Evolutionary conservation across 2,888 invertebrate genomes (phyloP).

Genomic region (Hypsopygia costalis): DNA sequence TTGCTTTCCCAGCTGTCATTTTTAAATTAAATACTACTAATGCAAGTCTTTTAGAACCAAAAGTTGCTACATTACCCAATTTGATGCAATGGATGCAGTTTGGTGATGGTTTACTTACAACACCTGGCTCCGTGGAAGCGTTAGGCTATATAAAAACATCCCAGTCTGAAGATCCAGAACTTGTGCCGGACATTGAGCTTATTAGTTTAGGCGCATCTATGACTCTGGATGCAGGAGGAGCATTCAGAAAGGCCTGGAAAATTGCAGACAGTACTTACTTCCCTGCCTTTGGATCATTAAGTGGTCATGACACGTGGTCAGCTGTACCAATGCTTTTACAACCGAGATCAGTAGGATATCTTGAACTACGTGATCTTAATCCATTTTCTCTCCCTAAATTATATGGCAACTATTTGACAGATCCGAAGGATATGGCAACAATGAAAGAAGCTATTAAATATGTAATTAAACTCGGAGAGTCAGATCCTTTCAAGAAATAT

Average conservation of each 20-base stretch:
- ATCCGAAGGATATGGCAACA: slow-evolving; percentile 82
- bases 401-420: slow-evolving; percentile 88
- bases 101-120: slow-evolving; percentile 78
- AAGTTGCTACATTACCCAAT: slow-evolving; percentile 61
- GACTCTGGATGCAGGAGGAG: slow-evolving; percentile 79
- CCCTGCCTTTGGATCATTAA: slow-evolving; percentile 77
- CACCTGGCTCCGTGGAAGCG: slow-evolving; percentile 84
- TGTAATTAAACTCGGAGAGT: slow-evolving; percentile 78
- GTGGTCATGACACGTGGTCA: slow-evolving; percentile 80
- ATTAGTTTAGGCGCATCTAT: slow-evolving; percentile 83
- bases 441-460: slow-evolving; percentile 82
- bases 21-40: slow-evolving; percentile 66
- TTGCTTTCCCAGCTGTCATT: slow-evolving; percentile 75
- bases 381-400: slow-evolving; percentile 88
- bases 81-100: slow-evolving; percentile 67
- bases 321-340: slow-evolving; percentile 86
- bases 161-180: slow-evolving; percentile 71
- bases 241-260: slow-evolving; percentile 76
- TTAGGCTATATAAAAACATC: slow-evolving; percentile 83
- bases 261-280: slow-evolving; percentile 79
- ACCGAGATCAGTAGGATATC: slow-evolving; percentile 86
- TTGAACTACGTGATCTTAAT: slow-evolving; percentile 86
- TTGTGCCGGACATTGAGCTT: slow-evolving; percentile 84
- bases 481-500: slow-evolving; percentile 80
- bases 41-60: slow-evolving; percentile 60